Evolutionary conservation across 1,140 invertebrate genomes (phyloP).

Genomic region (Periplaneta americana): DNA sequence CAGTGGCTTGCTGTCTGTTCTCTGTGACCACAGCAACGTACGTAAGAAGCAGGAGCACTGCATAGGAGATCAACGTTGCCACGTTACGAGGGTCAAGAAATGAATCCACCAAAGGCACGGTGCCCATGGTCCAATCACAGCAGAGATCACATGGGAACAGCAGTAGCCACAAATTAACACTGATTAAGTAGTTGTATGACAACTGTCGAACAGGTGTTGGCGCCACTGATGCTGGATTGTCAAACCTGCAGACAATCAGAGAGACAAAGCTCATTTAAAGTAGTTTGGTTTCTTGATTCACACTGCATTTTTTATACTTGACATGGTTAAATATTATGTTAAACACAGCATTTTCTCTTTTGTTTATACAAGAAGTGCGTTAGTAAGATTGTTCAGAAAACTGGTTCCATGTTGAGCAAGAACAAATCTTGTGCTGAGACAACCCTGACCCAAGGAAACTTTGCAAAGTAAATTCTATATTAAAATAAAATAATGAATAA

Average conservation of each 20-base stretch:
- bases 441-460: too few relatives aligned
- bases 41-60: slow-evolving; percentile 53
- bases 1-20: slow-evolving; percentile 61
- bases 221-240: slow-evolving; percentile 86
- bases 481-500: too few relatives aligned
- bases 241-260: slow-evolving; percentile 67
- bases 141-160: slow-evolving; percentile 85
- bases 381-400: too few relatives aligned
- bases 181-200: slow-evolving; percentile 89
- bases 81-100: slow-evolving; percentile 79
- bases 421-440: too few relatives aligned
- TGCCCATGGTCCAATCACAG: slow-evolving; percentile 99
- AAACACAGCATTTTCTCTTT: too few relatives aligned
- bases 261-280: too few relatives aligned
- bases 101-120: slow-evolving; percentile 78
- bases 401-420: too few relatives aligned
- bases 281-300: too few relatives aligned
- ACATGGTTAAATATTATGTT: too few relatives aligned
- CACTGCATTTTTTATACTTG: too few relatives aligned
- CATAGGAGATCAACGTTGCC: slow-evolving; percentile 70
- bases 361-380: too few relatives aligned
- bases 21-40: slow-evolving; percentile 58
- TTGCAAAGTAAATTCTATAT: too few relatives aligned
- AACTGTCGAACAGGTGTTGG: slow-evolving; percentile 74
- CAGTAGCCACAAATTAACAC: slow-evolving; percentile 86